phyloP scores from a whole-genome alignment of 2,888 invertebrate species.

The Parthenolecanium corni region DNA sequence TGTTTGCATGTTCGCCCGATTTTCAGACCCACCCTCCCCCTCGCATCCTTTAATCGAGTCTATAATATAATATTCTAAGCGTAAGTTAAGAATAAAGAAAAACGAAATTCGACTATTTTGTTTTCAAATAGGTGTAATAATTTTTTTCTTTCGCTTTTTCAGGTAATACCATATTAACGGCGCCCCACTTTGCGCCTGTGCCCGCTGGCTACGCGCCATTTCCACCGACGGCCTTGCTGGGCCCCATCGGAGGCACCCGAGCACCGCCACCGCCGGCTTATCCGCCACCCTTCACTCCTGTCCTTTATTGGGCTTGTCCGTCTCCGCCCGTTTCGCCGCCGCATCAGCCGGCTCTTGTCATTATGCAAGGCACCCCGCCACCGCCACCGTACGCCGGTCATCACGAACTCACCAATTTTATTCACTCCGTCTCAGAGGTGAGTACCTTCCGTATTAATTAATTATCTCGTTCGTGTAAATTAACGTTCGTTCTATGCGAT shows the following conservation, averaged over 20 bases:
- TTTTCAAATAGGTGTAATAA: too few species aligned
- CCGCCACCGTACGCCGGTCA: constrained; percentile 30
- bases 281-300: constrained; percentile 33
- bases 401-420: constrained; percentile 32
- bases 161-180: constrained; percentile 30
- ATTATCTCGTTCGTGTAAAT: background rate
- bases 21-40: too few species aligned
- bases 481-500: too few species aligned
- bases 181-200: constrained; percentile 31
- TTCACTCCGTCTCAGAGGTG: constrained; percentile 33
- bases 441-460: constrained; percentile 1
- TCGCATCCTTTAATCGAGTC: too few species aligned
- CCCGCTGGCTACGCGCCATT: constrained; percentile 30
- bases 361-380: constrained; percentile 33
- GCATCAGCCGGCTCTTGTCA: constrained; percentile 31
- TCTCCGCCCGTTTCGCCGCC: constrained; percentile 34
- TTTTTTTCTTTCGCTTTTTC: background rate
- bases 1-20: too few species aligned
- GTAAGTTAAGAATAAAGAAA: too few species aligned
- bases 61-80: too few species aligned
- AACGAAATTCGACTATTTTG: too few species aligned
- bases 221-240: constrained; percentile 23
- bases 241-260: constrained; percentile 17
- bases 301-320: constrained; percentile 34
- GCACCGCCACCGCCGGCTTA: constrained; percentile 28